phyloP scores from a whole-genome alignment of 2,113 vertebrate species.

The Phrynosoma platyrhinos region DNA sequence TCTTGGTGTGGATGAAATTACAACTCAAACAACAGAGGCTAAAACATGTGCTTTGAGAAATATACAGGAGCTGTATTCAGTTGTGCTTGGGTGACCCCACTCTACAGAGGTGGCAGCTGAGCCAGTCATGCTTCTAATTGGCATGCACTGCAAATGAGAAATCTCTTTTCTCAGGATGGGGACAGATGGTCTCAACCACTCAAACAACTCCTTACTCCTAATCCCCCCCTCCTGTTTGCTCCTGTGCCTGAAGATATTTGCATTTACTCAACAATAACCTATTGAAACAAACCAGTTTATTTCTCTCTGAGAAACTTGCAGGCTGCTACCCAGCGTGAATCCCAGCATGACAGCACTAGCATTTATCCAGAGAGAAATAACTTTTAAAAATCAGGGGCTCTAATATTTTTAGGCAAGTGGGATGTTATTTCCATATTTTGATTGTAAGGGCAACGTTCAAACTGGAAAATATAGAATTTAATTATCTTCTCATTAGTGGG shows the following conservation, averaged over 20 bases:
- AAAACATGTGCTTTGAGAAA: constrained; percentile 62
- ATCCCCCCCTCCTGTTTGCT: constrained; percentile 70
- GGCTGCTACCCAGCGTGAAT: constrained; percentile 56
- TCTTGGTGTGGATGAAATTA: constrained; percentile 53
- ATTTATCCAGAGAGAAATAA: constrained; percentile 65
- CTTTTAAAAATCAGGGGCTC: constrained; percentile 41
- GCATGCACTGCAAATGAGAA: constrained; percentile 77
- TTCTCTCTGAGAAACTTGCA: constrained; percentile 64
- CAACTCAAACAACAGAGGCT: constrained; percentile 48
- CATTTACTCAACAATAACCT: constrained; percentile 74
- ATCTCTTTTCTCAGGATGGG: constrained; percentile 73
- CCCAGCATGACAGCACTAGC: constrained; percentile 63
- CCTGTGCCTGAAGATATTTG: constrained; percentile 71
- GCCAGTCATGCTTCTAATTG: constrained; percentile 74
- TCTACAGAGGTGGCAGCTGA: constrained; percentile 74
- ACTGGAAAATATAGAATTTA: constrained; percentile 32
- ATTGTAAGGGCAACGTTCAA: constrained; percentile 17
- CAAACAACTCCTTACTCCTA: constrained; percentile 70
- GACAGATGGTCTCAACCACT: constrained; percentile 80
- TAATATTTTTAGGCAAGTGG: constrained; percentile 12
- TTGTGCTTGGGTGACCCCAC: constrained; percentile 62
- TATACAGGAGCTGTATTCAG: constrained; percentile 63
- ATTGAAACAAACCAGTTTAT: constrained; percentile 72
- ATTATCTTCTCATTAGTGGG: constrained; percentile 21
- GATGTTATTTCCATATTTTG: neutral